These are phyloP conservation scores for Epiblema foenella DNA, from an alignment of 2,888 invertebrate genomes.

Conservation along the genomic window DNA sequence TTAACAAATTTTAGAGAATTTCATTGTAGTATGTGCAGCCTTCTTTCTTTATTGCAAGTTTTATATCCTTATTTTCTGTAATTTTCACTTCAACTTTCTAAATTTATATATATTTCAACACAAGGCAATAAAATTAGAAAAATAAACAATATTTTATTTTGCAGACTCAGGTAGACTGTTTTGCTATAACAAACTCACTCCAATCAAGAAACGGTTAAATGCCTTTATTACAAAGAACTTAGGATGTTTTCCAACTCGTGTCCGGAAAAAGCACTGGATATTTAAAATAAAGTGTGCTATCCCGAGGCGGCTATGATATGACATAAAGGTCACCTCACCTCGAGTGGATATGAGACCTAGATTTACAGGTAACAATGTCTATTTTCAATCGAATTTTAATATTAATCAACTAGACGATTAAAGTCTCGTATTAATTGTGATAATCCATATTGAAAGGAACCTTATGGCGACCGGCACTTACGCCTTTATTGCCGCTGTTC, in stretches of 20 bases:
- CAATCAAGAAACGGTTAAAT: background rate
- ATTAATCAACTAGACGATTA: too few relatives aligned
- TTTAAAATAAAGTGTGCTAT: constrained; percentile 23
- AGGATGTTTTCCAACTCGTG: background rate
- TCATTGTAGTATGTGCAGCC: too few relatives aligned
- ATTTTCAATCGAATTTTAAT: background rate
- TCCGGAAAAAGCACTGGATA: background rate
- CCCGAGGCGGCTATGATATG: background rate
- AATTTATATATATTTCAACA: too few relatives aligned
- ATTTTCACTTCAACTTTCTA: too few relatives aligned
- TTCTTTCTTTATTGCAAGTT: too few relatives aligned
- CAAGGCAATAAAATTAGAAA: background rate
- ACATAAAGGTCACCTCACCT: constrained; percentile 17
- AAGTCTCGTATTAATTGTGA: too few relatives aligned
- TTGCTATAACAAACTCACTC: background rate
- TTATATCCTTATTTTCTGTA: too few relatives aligned
- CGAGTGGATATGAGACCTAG: constrained; percentile 5
- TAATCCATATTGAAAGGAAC: too few relatives aligned
- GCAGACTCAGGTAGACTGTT: background rate
- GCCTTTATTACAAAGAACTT: background rate
- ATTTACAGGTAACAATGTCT: constrained; percentile 1
- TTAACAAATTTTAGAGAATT: too few relatives aligned
- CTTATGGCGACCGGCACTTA: too few relatives aligned
- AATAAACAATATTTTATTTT: constrained; percentile 10
- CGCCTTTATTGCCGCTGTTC: too few relatives aligned